These are phyloP conservation scores for Philotrypesis tridentata DNA, from an alignment of 1,140 invertebrate species.

Conservation along the genomic window DNA sequence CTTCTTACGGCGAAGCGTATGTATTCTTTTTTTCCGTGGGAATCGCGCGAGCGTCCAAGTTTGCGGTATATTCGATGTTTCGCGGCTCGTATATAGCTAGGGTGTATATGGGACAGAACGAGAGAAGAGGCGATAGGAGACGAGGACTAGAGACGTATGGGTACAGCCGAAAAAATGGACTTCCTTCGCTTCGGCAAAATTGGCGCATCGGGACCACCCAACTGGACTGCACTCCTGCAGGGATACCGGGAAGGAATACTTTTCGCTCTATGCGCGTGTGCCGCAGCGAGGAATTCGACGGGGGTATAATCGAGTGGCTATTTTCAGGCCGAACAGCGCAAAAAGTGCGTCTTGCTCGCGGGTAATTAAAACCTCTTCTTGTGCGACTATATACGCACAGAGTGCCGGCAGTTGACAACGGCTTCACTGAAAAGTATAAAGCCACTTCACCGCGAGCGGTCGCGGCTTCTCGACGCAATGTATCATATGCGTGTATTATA, in stretches of 20 bases:
- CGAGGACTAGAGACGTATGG: background rate
- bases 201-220: conserved; percentile 32
- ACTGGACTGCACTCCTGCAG: background rate
- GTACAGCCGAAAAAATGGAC: background rate
- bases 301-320: conserved; percentile 42
- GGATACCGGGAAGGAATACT: conserved; percentile 32
- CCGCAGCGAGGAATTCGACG: background rate
- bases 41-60: background rate
- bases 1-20: background rate
- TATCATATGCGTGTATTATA: background rate
- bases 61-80: background rate
- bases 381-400: background rate
- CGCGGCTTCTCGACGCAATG: background rate
- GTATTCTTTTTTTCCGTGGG: background rate
- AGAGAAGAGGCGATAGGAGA: background rate
- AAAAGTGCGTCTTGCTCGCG: conserved; percentile 20
- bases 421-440: background rate
- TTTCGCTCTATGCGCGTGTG: conserved; percentile 40
- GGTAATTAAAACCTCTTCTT: conserved; percentile 32
- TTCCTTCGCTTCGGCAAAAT: background rate
- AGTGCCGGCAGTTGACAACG: background rate
- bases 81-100: no score
- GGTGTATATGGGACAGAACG: no score
- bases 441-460: background rate
- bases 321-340: background rate